Evolutionary conservation across 2,113 vertebrate genomes (phyloP).

Genomic region (Falcunculus frontatus): DNA sequence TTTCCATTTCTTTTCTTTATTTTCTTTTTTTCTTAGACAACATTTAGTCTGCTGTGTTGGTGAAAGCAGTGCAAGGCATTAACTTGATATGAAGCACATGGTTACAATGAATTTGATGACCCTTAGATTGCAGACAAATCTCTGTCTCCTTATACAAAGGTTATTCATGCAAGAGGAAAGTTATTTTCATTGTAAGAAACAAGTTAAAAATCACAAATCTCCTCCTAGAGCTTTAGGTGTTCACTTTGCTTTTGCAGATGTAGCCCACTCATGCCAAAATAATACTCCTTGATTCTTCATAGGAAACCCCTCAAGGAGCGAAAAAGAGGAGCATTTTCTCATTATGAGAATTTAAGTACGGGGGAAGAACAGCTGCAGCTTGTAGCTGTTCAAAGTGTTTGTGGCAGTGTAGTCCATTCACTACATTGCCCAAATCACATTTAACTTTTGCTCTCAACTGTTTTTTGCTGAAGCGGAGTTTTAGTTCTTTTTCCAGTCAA

Average conservation of each 20-base stretch:
- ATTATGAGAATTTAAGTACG: not conserved
- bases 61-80: not conserved
- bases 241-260: not conserved
- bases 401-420: not conserved
- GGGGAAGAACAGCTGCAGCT: not conserved
- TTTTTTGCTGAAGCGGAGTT: not conserved
- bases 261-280: not conserved
- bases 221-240: not conserved
- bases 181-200: not conserved
- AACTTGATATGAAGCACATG: not conserved
- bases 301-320: not conserved
- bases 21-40: not conserved
- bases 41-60: not conserved
- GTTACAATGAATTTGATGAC: not conserved
- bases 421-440: not conserved
- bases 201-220: not conserved
- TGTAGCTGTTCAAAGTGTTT: not conserved
- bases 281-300: not conserved
- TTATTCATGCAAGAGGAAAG: not conserved
- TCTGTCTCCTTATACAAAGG: not conserved
- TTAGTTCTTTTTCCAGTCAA: not conserved
- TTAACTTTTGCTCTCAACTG: not conserved
- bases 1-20: not conserved
- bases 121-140: not conserved
- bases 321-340: not conserved